These are phyloP conservation scores for Sebastes variabilis DNA, from an alignment of 2,797 vertebrate species.

Conservation along the genomic window DNA sequence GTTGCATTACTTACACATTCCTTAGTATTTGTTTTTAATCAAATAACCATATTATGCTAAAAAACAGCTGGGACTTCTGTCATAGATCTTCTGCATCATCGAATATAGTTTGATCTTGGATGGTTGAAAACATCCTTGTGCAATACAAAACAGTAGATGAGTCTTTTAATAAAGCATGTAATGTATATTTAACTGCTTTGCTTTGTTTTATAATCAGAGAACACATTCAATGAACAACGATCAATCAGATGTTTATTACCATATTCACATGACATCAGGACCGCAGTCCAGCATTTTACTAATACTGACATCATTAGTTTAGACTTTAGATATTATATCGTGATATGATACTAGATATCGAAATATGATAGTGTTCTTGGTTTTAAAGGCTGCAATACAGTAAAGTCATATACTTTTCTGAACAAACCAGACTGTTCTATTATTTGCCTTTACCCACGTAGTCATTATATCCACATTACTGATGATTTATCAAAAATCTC, in stretches of 20 bases:
- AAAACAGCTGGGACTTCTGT: constrained; percentile 56
- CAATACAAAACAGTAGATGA: constrained; percentile 66
- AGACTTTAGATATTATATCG: not conserved
- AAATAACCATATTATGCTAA: constrained; percentile 49
- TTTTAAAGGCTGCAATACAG: too few species aligned
- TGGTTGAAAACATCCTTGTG: constrained; percentile 68
- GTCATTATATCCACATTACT: too few species aligned
- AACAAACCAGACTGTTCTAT: too few species aligned
- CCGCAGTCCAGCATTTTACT: not conserved
- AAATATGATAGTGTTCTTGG: too few species aligned
- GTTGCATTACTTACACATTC: constrained; percentile 69
- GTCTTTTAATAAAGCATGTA: constrained; percentile 75
- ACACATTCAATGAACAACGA: constrained; percentile 18
- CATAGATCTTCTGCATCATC: constrained; percentile 51
- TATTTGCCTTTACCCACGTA: too few species aligned
- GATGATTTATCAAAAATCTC: too few species aligned
- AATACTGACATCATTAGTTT: not conserved
- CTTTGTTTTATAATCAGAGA: constrained; percentile 39
- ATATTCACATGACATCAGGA: not conserved
- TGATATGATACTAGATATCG: too few species aligned
- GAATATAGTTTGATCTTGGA: constrained; percentile 59
- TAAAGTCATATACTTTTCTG: too few species aligned
- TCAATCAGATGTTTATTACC: not conserved
- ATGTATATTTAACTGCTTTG: constrained; percentile 48
- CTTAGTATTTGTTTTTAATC: constrained; percentile 32